Conservation (phyloP, 2,888 invertebrate genomes). For the Hetaerina titia region DNA sequence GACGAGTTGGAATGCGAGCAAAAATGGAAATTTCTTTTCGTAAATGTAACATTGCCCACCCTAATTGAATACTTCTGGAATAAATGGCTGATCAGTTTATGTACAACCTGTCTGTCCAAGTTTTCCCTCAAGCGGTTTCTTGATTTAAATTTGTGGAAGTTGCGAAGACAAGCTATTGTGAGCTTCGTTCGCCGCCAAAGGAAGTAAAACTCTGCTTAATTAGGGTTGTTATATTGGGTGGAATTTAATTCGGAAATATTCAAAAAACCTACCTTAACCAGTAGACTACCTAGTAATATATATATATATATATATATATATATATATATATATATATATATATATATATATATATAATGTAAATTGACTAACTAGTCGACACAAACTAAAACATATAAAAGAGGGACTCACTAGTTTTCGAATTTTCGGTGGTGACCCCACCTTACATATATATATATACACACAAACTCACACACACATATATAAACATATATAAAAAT, state of each 20-base stretch:
- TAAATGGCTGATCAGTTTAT: slow-evolving; percentile 14
- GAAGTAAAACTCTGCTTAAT: not conserved
- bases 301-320: no score
- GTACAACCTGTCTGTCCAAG: slow-evolving; percentile 6
- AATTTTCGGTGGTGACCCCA: no score
- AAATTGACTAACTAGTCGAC: no score
- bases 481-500: no score
- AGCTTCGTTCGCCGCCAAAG: not conserved
- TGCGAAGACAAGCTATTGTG: not conserved
- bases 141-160: not conserved
- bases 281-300: no score
- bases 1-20: slow-evolving; percentile 28
- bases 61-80: slow-evolving; percentile 27
- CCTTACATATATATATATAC: no score
- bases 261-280: no score
- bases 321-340: no score
- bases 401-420: no score
- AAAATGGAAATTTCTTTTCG: slow-evolving; percentile 35
- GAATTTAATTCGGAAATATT: not conserved
- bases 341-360: no score
- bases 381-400: no score
- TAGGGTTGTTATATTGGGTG: not conserved
- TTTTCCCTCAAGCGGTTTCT: not conserved
- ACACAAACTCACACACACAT: no score
- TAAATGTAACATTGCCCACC: not conserved